Evolutionary conservation across 2,797 vertebrate genomes (phyloP), one percentile per base, ranked within the genome.

Genomic region (Enteromius treurensis): DNA sequence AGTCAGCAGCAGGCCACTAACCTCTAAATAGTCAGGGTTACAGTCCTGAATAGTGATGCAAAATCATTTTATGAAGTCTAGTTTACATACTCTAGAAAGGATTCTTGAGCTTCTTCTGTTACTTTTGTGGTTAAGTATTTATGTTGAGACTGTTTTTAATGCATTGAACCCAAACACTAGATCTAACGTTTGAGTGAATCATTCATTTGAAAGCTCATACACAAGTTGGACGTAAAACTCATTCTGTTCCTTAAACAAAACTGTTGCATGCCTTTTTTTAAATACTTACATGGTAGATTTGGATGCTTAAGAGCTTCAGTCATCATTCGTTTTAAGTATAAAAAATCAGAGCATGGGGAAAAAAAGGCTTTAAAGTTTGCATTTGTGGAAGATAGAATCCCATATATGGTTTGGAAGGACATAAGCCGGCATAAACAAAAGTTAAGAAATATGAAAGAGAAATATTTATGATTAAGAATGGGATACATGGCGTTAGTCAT

Each of bases 1-100:
- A 58, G 17, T 74, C 37, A 60, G 40, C 53, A 62, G 11, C 21
- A 62, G 40, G 4, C 68, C 40, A 47, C 7, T 34, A 71, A 70
- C 47, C 47, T 49, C n/a, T 51, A 8, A 42, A 53, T 42, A 23
- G n/a, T 45, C 37, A 70, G 23, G 51, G 37, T 78, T 32, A 78
- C 40, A 32, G 40, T 78, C 11, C 19, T 67, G 13, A n/a, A 67
- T 14, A 67, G 29, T 42, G 23, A 62, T 29, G 23, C 29, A 3
- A 77, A 77, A 45, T 77, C 4, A 45, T 62, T 60, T 58, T 76
- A 34, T 60, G 34, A 23, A 34, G 53, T 58, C 13, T 58, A 23
- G 42, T 75, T 55, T 58, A 26, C 15, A 10, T 60, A 9, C 34
- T 76, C 14, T 13, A 17, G 40, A 77, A 9, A n/a, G 9, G 8